Conservation (phyloP, 2,113 vertebrate species). For the Ctenodactylus gundi region DNA sequence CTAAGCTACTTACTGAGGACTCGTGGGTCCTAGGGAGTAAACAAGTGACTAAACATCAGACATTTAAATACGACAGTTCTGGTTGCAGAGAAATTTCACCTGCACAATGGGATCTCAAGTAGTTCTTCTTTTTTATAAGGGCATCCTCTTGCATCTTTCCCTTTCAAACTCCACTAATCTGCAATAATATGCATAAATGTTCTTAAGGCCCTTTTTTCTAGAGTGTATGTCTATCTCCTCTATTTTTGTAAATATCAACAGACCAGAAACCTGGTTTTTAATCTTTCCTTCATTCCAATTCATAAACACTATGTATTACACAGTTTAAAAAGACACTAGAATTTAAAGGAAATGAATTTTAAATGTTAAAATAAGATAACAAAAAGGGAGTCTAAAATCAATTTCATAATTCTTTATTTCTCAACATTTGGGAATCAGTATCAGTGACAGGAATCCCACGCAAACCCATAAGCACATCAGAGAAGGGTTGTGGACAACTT, state of each 20-base stretch:
- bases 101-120: background rate
- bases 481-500: background rate
- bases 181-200: background rate
- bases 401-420: background rate
- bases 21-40: background rate
- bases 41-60: background rate
- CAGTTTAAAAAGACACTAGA: background rate
- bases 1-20: background rate
- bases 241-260: background rate
- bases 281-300: background rate
- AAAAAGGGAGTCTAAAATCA: background rate
- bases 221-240: background rate
- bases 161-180: background rate
- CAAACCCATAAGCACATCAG: background rate
- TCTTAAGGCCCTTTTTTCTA: background rate
- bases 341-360: conserved; percentile 13
- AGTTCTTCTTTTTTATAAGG: background rate
- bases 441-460: background rate
- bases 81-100: background rate
- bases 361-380: conserved; percentile 24
- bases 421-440: background rate
- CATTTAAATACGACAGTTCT: background rate
- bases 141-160: background rate
- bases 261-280: background rate
- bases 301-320: background rate